Percentiles rank a stretch among this genome's conserved stretches.
These are phyloP conservation scores for Xanthostigma xanthostigma DNA, from an alignment of 2,888 invertebrate genomes.

Conservation along the genomic window DNA sequence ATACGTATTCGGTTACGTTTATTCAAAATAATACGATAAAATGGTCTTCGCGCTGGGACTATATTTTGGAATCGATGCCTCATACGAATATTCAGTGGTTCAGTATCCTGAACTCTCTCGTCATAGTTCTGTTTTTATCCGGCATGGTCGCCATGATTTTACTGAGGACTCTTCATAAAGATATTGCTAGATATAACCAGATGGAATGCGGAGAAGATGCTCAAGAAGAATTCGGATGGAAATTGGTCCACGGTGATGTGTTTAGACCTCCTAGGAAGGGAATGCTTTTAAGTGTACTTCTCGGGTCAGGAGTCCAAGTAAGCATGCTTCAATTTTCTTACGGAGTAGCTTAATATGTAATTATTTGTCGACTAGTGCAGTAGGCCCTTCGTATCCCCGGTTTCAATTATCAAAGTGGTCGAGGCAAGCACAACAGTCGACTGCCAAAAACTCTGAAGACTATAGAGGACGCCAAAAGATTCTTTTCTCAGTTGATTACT, in stretches of 20 bases:
- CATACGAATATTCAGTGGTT: slow-evolving; percentile 99
- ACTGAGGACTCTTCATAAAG: slow-evolving; percentile 89
- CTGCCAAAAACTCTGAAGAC: too few relatives aligned
- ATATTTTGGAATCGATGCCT: slow-evolving; percentile 95
- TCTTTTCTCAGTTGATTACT: too few relatives aligned
- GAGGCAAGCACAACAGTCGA: too few relatives aligned
- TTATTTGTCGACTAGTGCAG: too few relatives aligned
- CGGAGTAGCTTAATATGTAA: not conserved
- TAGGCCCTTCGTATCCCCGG: too few relatives aligned
- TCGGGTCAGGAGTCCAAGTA: slow-evolving; percentile 95
- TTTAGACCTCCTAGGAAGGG: slow-evolving; percentile 93
- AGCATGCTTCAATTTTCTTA: not conserved
- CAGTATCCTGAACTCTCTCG: slow-evolving; percentile 92
- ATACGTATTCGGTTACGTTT: slow-evolving; percentile 79
- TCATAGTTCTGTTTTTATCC: slow-evolving; percentile 90
- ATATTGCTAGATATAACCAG: slow-evolving; percentile 97
- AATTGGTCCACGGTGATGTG: slow-evolving; percentile 94
- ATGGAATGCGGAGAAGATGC: slow-evolving; percentile 77
- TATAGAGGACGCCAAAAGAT: too few relatives aligned
- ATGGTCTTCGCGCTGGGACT: slow-evolving; percentile 99
- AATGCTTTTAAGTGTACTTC: slow-evolving; percentile 86
- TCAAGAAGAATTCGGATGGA: slow-evolving; percentile 97
- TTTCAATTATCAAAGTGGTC: too few relatives aligned
- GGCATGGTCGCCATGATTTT: slow-evolving; percentile 99
- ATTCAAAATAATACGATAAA: slow-evolving; percentile 68